Conservation (phyloP, 1,140 invertebrate genomes). For the Metaphire vulgaris region DNA sequence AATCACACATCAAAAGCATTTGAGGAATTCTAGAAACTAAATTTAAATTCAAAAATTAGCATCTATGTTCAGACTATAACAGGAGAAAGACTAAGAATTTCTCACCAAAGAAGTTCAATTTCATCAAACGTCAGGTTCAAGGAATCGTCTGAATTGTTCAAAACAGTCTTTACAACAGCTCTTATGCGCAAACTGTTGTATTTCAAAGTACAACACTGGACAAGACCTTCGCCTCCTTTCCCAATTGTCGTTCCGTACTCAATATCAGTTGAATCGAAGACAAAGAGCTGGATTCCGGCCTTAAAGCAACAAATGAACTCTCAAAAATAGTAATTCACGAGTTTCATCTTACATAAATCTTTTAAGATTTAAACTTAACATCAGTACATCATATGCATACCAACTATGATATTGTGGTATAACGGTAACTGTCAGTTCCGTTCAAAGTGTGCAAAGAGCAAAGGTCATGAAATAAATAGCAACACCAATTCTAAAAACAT, state of each 20-base stretch:
- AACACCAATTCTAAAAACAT: background rate
- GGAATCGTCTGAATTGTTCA: slow-evolving; percentile 21
- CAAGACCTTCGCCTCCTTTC: slow-evolving; percentile 26
- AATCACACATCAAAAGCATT: background rate
- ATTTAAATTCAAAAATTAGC: too few relatives aligned
- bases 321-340: too few relatives aligned
- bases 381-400: too few relatives aligned
- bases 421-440: too few relatives aligned
- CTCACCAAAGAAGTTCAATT: slow-evolving; percentile 30
- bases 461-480: background rate
- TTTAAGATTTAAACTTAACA: too few relatives aligned
- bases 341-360: too few relatives aligned
- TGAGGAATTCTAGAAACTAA: too few relatives aligned
- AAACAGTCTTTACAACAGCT: slow-evolving; percentile 29
- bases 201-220: slow-evolving; percentile 27
- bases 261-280: slow-evolving; percentile 26
- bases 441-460: too few relatives aligned
- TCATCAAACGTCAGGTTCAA: slow-evolving; percentile 26
- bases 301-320: slow-evolving; percentile 10
- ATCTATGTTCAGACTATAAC: background rate
- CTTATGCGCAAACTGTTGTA: slow-evolving; percentile 24
- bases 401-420: too few relatives aligned
- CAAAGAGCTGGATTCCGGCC: slow-evolving; percentile 19
- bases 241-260: slow-evolving; percentile 24
- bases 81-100: background rate